Base-by-base conservation (phyloP, 2,113 vertebrate species). In the Alces alces region DNA sequence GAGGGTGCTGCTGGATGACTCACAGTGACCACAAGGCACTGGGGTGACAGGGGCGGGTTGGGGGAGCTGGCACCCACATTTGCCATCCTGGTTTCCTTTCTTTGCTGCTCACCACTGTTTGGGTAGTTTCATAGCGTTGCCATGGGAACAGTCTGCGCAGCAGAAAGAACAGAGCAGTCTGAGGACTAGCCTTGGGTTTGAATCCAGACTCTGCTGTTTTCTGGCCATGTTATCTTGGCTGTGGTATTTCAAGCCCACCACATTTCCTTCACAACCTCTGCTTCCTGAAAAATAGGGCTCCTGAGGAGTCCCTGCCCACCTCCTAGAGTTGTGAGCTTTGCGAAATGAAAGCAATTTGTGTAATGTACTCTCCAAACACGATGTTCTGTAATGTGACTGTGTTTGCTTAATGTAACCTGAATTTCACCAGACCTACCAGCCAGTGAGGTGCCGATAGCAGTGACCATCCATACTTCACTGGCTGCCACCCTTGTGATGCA, bases 131-230 rank as follows among this genome's bases (percentile, higher is more conserved):
- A 83, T 39, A 76, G 16, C 6, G 94, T 95, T 97, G 73, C 93
- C 80, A 66, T 92, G 58, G 96, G 28, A 96, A 97, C 93, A 86
- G 58, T 54, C 30, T 60, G n/a, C 7, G 27, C n/a, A 15, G 61
- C 87, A 45, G 95, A 55, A 95, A 84, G 36, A 95, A 82, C 36
- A 89, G 70, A 83, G 70, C 33, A 21, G 33, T 21, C 28, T 64
- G 7, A 86, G 83, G 92, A 87, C 57, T 78, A 73, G 66, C 66
- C n/a, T 73, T 95, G 28, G 43, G 76, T 97, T 94, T 96, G 90
- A 91, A 90, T 93, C 64, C 57, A 33, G 4, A 2, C 43, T 92
- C 30, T 60, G 57, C 8, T 93, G 78, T 86, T 47, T 93, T 73
- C 84, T 28, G 8, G 30, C 47, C 55, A 4, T 27, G 21, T 27